phyloP scores from a whole-genome alignment of 1,140 invertebrate species.

The Aphelenchoides avenae region DNA sequence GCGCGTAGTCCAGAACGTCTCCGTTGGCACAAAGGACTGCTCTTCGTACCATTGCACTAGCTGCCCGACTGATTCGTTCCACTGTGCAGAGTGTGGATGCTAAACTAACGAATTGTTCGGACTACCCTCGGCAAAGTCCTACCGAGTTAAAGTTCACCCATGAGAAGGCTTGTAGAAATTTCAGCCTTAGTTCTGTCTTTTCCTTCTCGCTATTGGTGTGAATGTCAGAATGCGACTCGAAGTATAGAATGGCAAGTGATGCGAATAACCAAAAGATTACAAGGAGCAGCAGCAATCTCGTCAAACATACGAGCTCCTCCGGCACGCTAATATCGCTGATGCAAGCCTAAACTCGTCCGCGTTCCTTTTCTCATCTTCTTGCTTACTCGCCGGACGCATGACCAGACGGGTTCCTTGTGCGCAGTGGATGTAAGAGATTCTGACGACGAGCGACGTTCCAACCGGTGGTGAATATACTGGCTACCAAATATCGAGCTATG shows the following conservation, averaged over 20 bases:
- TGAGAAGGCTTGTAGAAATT: conserved; percentile 1
- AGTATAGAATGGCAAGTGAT: background rate
- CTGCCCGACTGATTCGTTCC: background rate
- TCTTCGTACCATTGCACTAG: conserved; percentile 7
- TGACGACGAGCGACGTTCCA: too few relatives aligned
- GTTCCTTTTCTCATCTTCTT: too few relatives aligned
- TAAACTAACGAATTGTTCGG: background rate
- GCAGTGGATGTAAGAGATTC: too few relatives aligned
- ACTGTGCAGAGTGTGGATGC: background rate
- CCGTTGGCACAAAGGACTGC: background rate
- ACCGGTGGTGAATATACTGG: too few relatives aligned
- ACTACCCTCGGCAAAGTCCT: background rate
- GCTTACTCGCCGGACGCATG: too few relatives aligned
- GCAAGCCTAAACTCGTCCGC: too few relatives aligned
- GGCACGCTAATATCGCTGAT: too few relatives aligned
- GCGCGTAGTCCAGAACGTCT: background rate
- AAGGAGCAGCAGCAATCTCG: too few relatives aligned
- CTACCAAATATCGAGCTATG: too few relatives aligned
- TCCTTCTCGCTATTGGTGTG: background rate
- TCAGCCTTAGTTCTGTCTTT: background rate
- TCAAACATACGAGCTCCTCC: too few relatives aligned
- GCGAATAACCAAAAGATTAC: background rate
- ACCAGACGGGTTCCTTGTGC: too few relatives aligned
- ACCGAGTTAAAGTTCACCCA: conserved; percentile 3
- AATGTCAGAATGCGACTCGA: background rate